Evolutionary conservation across 2,888 invertebrate species (phyloP).

Genomic region (Smittia sp.): DNA sequence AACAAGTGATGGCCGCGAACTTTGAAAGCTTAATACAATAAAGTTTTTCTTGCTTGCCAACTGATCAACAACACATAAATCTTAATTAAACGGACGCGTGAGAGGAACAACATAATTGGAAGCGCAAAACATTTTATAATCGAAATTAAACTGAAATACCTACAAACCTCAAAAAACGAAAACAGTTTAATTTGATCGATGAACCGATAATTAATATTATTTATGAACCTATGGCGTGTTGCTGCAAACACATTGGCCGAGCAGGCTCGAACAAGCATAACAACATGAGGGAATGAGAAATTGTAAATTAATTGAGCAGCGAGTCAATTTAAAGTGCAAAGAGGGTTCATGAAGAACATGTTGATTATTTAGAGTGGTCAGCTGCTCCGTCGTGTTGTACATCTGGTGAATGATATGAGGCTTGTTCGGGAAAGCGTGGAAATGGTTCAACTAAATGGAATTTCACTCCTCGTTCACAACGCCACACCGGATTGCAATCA

Average conservation of each 20-base stretch:
- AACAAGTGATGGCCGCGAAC: too few relatives aligned
- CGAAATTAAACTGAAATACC: not conserved
- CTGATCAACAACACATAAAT: slow-evolving; percentile 15
- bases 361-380: not conserved
- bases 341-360: not conserved
- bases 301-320: not conserved
- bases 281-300: not conserved
- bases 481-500: too few relatives aligned
- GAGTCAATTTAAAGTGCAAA: not conserved
- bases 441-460: too few relatives aligned
- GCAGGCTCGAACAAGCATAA: not conserved
- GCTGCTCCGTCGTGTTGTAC: not conserved
- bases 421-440: too few relatives aligned
- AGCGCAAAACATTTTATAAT: slow-evolving; percentile 10
- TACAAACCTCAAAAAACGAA: slow-evolving; percentile 1
- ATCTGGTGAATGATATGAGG: not conserved
- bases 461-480: too few relatives aligned
- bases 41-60: not conserved
- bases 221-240: slow-evolving; percentile 16
- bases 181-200: slow-evolving; percentile 32
- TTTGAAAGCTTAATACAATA: not conserved
- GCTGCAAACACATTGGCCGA: not conserved
- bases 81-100: not conserved
- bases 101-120: not conserved
- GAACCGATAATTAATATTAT: slow-evolving; percentile 16